Evolutionary conservation across 2,113 vertebrate genomes (phyloP), one percentile per base, ranked within the genome.

Genomic region (Recurvirostra avosetta): DNA sequence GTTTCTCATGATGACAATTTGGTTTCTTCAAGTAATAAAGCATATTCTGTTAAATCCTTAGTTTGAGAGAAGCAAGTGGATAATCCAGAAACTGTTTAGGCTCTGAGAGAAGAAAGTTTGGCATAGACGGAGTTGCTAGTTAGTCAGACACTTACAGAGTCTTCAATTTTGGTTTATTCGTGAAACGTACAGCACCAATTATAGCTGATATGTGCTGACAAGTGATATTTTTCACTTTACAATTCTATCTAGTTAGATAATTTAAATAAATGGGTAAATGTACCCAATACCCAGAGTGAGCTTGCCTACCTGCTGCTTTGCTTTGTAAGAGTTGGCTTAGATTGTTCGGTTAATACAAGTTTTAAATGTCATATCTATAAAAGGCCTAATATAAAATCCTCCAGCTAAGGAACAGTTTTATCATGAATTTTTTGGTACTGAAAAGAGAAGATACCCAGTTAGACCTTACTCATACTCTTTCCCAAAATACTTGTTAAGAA

Each of bases 181-280:
- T 96, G 70, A 91, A 94, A 92, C 47, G 61, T 91, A 34, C 59
- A 91, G 86, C 45, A 45, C 84, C 82, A 96, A 58, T 96, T 97
- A 97, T 86, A 91, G 71, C 82, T 94, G 92, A 92, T 92, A 92
- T 52, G 83, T 90, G 77, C 90, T 97, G 96, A 92, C 84, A 94
- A 93, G 45, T 91, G 75, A 58, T 97, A 95, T 96, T 98, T 98
- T 97, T 97, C 83, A 72, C 76, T 93, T 87, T 71, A 77, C 43
- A 77, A 8, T 94, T 95, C 65, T 90, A 66, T 77, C 83, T 73
- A 86, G 74, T 92, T 96, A 71, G 77, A 49, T 95, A 94, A 97
- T 95, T 95, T 91, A 96, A 96, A 94, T 92, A 88, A 90, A 93
- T 45, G 23, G 68, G 81, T 94, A 90, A 90, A 95, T 79, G 65